These are phyloP conservation scores for Elaphurus davidianus DNA, from an alignment of 2,113 vertebrate genomes.

Conservation along the genomic window DNA sequence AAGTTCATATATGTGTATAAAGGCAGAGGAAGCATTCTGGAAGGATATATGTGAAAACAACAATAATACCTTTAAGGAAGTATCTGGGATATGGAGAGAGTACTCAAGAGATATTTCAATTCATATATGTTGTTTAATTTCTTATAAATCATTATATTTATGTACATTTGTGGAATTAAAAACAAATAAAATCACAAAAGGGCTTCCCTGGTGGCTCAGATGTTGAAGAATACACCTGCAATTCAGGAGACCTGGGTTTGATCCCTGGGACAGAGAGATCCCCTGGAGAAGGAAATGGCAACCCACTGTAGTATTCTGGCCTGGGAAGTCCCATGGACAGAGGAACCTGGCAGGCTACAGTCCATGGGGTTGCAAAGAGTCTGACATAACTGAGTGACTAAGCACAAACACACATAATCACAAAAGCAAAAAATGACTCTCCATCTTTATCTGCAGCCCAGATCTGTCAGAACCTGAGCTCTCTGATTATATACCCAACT, in stretches of 20 bases:
- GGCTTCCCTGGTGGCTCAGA: background rate
- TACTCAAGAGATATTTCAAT: background rate
- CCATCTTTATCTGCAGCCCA: background rate
- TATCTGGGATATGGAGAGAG: background rate
- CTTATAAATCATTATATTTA: background rate
- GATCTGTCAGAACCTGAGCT: background rate
- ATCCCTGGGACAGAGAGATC: background rate
- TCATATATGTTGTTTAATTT: background rate
- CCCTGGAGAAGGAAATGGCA: background rate
- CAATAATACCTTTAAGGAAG: background rate
- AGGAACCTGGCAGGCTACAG: background rate
- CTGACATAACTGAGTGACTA: background rate
- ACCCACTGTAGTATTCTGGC: background rate
- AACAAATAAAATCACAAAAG: background rate
- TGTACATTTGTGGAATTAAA: background rate
- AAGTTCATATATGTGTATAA: background rate
- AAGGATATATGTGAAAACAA: background rate
- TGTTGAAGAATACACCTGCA: background rate
- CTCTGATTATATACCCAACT: background rate
- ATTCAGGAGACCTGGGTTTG: background rate
- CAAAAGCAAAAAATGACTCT: background rate
- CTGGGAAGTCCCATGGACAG: background rate
- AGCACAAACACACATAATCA: background rate
- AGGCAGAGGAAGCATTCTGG: background rate
- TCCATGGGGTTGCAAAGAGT: background rate